Base-by-base conservation (phyloP, 2,113 vertebrate genomes). In the Colinus virginianus region DNA sequence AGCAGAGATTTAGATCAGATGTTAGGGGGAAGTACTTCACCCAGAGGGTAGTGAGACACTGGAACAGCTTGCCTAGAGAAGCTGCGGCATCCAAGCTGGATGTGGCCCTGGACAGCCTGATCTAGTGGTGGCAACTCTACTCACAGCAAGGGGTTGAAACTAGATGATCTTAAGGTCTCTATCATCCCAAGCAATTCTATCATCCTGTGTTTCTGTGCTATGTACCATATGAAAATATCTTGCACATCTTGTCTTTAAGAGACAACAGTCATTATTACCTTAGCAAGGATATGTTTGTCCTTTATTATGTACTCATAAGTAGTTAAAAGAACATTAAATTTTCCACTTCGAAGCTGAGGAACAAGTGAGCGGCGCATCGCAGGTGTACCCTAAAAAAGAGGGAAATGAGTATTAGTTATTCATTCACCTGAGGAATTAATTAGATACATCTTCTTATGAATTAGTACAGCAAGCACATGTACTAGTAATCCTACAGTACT, bases 301-400 rank as follows among this genome's bases (percentile, higher is more conserved):
- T 99, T 99, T 96, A 99, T 99, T 95, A 99, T 99, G 95, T 99
- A 99, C 93, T 99, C 99, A 0, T 99, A 99, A 43, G 99, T 99
- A 59, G 99, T 99, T 95, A 99, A 92, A 87, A 99, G 98, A 75
- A 99, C 99, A 34, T 99, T 99, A 90, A 99, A 99, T 96, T 99
- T 99, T 85, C 99, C 99, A 77, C 98, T 99, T 83, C 99, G 98
- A 46, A 99, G 98, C 94, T 99, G 99, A 72, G 99, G 99, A 76
- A 99, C 98, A 0, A 99, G 97, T 9, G 98, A 98, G 21, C 99
- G 98, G 11, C 99, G 98, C 98, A 99, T 98, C 40, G 97, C 98
- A 55, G 99, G 99, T 25, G 99, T 99, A 28, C 99, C 99, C 99
- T 99, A 76, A 70, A 94, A 95, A 17, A 81, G 53, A 90, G 6